Percentiles rank a stretch among this genome's conserved stretches.
These are phyloP conservation scores for Idris sp. DNA, from an alignment of 1,140 invertebrate species.

Conservation along the genomic window DNA sequence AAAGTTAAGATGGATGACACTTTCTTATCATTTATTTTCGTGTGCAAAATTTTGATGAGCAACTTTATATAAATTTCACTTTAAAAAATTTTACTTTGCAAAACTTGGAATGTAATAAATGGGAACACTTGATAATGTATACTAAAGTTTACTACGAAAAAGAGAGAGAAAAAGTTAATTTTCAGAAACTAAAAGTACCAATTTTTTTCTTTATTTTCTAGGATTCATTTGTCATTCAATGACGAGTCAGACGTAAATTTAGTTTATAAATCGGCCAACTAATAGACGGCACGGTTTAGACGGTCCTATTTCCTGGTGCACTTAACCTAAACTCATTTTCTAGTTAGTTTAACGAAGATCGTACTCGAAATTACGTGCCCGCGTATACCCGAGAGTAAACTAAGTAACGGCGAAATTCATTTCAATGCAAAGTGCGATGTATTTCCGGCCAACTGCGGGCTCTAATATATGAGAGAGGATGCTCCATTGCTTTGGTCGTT, in stretches of 20 bases:
- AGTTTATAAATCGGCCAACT: slow-evolving; percentile 58
- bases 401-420: slow-evolving; percentile 58
- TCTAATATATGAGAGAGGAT: slow-evolving; percentile 47
- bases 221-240: slow-evolving; percentile 4
- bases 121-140: too few relatives aligned
- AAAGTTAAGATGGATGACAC: slow-evolving; percentile 29
- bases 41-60: slow-evolving; percentile 15
- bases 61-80: too few relatives aligned
- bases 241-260: too few relatives aligned
- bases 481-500: slow-evolving; percentile 57
- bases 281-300: slow-evolving; percentile 51
- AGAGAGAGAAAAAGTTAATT: too few relatives aligned
- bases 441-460: slow-evolving; percentile 55
- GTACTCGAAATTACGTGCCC: slow-evolving; percentile 55
- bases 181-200: too few relatives aligned
- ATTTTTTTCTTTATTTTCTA: slow-evolving; percentile 3
- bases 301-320: slow-evolving; percentile 43
- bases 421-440: slow-evolving; percentile 64
- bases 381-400: slow-evolving; percentile 43
- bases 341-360: slow-evolving; percentile 64
- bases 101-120: too few relatives aligned
- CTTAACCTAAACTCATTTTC: slow-evolving; percentile 52
- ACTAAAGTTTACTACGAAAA: too few relatives aligned
- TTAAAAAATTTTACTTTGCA: too few relatives aligned
- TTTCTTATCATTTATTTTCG: slow-evolving; percentile 30